phyloP scores from a whole-genome alignment of 2,113 vertebrate species.

The Amblyopsis rosae region DNA sequence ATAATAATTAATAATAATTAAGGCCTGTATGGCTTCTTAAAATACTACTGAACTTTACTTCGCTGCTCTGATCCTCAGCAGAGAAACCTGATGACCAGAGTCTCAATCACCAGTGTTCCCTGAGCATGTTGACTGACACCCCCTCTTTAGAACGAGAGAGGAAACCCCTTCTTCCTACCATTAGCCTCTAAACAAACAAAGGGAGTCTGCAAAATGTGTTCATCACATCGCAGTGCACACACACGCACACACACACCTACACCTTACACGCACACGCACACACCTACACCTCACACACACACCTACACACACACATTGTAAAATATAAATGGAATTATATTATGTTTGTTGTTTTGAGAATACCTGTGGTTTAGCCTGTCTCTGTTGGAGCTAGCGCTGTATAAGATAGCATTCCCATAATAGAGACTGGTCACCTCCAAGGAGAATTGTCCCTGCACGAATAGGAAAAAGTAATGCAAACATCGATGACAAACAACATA shows the following conservation, averaged over 20 bases:
- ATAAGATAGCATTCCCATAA: slow-evolving; percentile 53
- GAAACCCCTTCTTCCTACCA: slow-evolving; percentile 31
- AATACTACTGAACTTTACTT: slow-evolving; percentile 37
- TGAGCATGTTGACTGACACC: background rate
- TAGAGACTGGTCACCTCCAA: slow-evolving; percentile 62
- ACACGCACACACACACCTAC: background rate
- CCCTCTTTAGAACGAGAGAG: slow-evolving; percentile 1
- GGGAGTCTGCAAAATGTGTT: slow-evolving; percentile 25
- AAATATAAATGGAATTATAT: background rate
- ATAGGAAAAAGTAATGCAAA: slow-evolving; percentile 18
- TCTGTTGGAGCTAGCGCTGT: slow-evolving; percentile 13
- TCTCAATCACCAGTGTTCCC: slow-evolving; percentile 16
- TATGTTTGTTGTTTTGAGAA: background rate
- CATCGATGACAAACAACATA: background rate
- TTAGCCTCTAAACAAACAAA: slow-evolving; percentile 62
- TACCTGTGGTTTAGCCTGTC: slow-evolving; percentile 67
- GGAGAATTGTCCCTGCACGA: slow-evolving; percentile 51
- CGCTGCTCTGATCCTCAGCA: slow-evolving; percentile 34
- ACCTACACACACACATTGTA: background rate
- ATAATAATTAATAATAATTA: background rate
- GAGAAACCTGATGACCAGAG: slow-evolving; percentile 23
- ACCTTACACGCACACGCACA: too few species aligned
- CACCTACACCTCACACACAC: too few species aligned
- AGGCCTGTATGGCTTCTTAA: slow-evolving; percentile 19
- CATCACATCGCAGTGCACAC: slow-evolving; percentile 1